Base-by-base conservation (phyloP, 2,797 vertebrate genomes). In the Manis javanica region DNA sequence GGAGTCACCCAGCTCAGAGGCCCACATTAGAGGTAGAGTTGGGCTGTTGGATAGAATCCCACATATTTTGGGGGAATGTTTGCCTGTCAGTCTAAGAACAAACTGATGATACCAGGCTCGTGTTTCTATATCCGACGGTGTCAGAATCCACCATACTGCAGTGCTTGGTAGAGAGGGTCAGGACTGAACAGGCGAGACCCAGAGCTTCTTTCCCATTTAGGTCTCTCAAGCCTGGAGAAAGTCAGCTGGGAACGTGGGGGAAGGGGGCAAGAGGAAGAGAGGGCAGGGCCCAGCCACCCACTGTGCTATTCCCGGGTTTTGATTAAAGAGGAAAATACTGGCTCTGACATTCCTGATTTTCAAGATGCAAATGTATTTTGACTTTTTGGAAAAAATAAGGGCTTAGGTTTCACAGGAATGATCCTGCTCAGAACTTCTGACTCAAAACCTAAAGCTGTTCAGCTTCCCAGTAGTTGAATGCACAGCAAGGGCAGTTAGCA, bases 381-480 rank as follows among this genome's bases (percentile, higher is more conserved):
- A 88, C 94, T 85, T 86, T 90, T 94, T 81, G 74, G 87, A 87
- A 87, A 94, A 37, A 66, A 1, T 42, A 79, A 95, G 51, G 83
- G 86, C 68, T 98, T 91, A 51, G 86, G 86, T 98, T 98, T 98
- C 97, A 96, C 75, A 95, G 96, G 90, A 98, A 95, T 72, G 96
- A 94, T 97, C 88, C 53, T 95, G 77, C 95, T 97, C 61, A 95
- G 69, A 93, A 90, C 68, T 89, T 95, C 94, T 94, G 83, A 92
- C 89, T 98, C 97, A 95, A 94, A 88, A 93, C 94, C 91, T 98
- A 95, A 97, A 93, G 97, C 74, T 59, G 42, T n/a, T 91, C 57
- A 89, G 93, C 93, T 96, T 97, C 98, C 97, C 87, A 87, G 94
- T 64, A 21, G 66, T 86, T 89, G 95, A 98, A 97, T 94, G 91